These are phyloP conservation scores for Albula glossodonta DNA, from an alignment of 2,113 vertebrate genomes.

Conservation along the genomic window DNA sequence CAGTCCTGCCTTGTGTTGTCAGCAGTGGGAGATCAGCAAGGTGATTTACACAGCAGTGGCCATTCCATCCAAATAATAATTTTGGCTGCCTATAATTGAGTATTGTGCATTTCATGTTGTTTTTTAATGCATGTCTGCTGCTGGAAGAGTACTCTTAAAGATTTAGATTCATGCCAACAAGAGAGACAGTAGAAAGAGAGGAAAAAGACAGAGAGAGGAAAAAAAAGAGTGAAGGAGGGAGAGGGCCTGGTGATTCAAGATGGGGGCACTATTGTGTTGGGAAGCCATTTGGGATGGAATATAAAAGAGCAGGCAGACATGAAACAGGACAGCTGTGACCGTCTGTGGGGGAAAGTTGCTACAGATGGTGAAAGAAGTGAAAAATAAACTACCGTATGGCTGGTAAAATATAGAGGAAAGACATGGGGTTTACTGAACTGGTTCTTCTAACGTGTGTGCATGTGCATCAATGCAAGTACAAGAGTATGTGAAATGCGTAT, in stretches of 20 bases:
- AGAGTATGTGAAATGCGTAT: slow-evolving; percentile 24
- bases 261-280: slow-evolving; percentile 39
- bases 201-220: background rate
- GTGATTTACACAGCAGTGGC: background rate
- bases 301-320: slow-evolving; percentile 66
- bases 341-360: slow-evolving; percentile 77
- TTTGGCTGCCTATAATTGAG: background rate
- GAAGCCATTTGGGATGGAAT: slow-evolving; percentile 42
- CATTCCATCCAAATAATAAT: background rate
- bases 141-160: slow-evolving; percentile 7
- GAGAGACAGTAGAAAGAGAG: slow-evolving; percentile 3
- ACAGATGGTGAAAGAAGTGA: slow-evolving; percentile 69
- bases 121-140: slow-evolving; percentile 10
- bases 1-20: background rate
- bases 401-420: slow-evolving; percentile 56
- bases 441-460: slow-evolving; percentile 25
- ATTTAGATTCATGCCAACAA: slow-evolving; percentile 16
- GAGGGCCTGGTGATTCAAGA: slow-evolving; percentile 36
- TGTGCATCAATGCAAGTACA: slow-evolving; percentile 22
- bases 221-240: background rate
- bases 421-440: slow-evolving; percentile 34
- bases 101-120: slow-evolving; percentile 10
- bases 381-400: slow-evolving; percentile 60
- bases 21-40: background rate
- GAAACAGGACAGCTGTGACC: slow-evolving; percentile 74